A percentile compares a stretch with the other conserved stretches of the same genome.
These are phyloP conservation scores for Epistrophella euchroma DNA, from an alignment of 2,888 invertebrate genomes.

Conservation along the genomic window DNA sequence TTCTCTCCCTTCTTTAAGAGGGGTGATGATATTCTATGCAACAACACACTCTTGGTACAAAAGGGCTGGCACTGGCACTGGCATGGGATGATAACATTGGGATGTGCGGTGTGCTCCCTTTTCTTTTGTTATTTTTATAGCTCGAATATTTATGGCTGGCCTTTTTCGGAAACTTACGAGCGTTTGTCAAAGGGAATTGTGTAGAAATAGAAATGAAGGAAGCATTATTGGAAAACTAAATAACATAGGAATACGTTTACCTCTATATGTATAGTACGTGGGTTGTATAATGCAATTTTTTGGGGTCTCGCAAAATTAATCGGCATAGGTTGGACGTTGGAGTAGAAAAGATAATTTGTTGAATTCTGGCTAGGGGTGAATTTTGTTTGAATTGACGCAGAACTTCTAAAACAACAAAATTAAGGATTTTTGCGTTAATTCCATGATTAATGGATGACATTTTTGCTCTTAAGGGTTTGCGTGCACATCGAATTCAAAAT, in stretches of 20 bases:
- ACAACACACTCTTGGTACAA: constrained; percentile 4
- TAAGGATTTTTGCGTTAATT: constrained; percentile 20
- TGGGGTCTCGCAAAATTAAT: constrained; percentile 37
- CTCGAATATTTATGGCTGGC: constrained; percentile 12
- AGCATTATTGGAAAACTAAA: constrained; percentile 23
- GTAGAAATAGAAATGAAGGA: constrained; percentile 17
- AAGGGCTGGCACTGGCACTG: not conserved
- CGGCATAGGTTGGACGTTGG: not conserved
- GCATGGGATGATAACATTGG: not conserved
- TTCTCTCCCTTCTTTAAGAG: constrained; percentile 22
- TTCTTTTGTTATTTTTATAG: constrained; percentile 22
- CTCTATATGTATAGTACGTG: not conserved
- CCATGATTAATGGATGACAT: constrained; percentile 24
- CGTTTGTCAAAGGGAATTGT: constrained; percentile 20
- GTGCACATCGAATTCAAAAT: not conserved
- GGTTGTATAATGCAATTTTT: constrained; percentile 26
- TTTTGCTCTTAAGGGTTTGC: not conserved
- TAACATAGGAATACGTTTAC: not conserved
- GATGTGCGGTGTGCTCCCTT: constrained; percentile 7
- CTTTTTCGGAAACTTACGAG: constrained; percentile 6
- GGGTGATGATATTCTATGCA: constrained; percentile 27
- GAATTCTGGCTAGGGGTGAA: not conserved
- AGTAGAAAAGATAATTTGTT: not conserved
- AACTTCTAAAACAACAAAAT: not conserved
- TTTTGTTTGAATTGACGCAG: not conserved